Evolutionary conservation across 2,113 vertebrate genomes (phyloP).

Genomic region (Fulmarus glacialis): DNA sequence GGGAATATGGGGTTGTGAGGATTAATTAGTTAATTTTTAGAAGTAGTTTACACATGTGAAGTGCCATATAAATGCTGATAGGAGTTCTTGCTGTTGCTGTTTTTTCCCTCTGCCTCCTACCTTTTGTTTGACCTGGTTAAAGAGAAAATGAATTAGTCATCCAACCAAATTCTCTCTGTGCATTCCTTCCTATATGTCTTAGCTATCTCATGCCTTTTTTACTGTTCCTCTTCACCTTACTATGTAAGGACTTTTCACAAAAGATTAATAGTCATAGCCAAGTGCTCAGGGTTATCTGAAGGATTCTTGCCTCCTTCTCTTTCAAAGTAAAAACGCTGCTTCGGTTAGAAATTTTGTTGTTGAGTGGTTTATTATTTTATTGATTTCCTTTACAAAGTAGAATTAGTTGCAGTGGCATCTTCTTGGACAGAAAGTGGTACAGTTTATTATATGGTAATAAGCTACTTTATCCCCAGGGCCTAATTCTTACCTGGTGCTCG

Average conservation of each 20-base stretch:
- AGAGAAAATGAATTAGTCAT: not conserved
- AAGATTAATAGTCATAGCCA: not conserved
- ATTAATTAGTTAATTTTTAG: slow-evolving; percentile 49
- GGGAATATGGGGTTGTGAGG: slow-evolving; percentile 47
- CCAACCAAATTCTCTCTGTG: not conserved
- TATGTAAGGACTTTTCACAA: not conserved
- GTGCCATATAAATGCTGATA: not conserved
- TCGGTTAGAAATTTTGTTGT: not conserved
- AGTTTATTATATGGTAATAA: not conserved
- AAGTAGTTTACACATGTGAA: not conserved
- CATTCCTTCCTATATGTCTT: not conserved
- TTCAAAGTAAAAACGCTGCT: not conserved
- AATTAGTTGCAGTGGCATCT: not conserved
- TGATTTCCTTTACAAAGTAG: not conserved
- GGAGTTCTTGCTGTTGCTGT: not conserved
- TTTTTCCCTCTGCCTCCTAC: not conserved
- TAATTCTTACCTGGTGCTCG: not conserved
- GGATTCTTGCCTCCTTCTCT: not conserved
- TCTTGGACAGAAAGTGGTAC: not conserved
- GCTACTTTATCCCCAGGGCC: not conserved
- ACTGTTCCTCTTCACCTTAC: not conserved
- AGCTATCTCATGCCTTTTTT: not conserved
- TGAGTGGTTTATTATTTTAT: not conserved
- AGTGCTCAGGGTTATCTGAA: not conserved
- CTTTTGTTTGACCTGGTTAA: not conserved